phyloP scores from a whole-genome alignment of 2,888 invertebrate genomes.

The Meandrusa payeni region DNA sequence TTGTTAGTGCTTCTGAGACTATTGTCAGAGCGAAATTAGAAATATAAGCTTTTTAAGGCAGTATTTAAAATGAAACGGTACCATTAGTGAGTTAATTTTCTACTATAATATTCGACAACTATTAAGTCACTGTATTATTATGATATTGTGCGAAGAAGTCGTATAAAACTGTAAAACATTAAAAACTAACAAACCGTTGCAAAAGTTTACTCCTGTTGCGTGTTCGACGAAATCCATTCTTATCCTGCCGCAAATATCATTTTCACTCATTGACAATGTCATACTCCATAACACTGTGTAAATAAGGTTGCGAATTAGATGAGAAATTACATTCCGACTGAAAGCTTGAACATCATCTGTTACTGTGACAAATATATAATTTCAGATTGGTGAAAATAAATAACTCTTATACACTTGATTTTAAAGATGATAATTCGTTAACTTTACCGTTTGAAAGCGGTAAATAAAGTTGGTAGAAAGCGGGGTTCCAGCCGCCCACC shows the following conservation, averaged over 20 bases:
- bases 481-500: conserved; percentile 45
- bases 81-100: too few species aligned
- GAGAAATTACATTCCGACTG: conserved; percentile 45
- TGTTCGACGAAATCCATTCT: conserved; percentile 68
- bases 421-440: conserved; percentile 37
- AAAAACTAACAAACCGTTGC: conserved; percentile 71
- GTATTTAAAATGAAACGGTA: too few species aligned
- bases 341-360: conserved; percentile 54
- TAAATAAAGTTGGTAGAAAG: conserved; percentile 22
- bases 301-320: conserved; percentile 46
- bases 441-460: conserved; percentile 20
- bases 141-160: conserved; percentile 40
- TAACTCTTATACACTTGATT: conserved; percentile 31
- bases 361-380: conserved; percentile 32
- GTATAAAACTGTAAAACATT: conserved; percentile 57
- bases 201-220: conserved; percentile 70
- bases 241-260: conserved; percentile 38
- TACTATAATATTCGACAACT: too few species aligned
- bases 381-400: background rate
- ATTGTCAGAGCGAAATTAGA: conserved; percentile 2
- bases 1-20: conserved; percentile 20
- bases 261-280: conserved; percentile 25
- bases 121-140: too few species aligned
- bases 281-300: conserved; percentile 37
- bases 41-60: too few species aligned